A percentile compares a stretch with the other conserved stretches of the same genome.
These are phyloP conservation scores for Mesitornis unicolor DNA, from an alignment of 2,113 vertebrate species.

Conservation along the genomic window DNA sequence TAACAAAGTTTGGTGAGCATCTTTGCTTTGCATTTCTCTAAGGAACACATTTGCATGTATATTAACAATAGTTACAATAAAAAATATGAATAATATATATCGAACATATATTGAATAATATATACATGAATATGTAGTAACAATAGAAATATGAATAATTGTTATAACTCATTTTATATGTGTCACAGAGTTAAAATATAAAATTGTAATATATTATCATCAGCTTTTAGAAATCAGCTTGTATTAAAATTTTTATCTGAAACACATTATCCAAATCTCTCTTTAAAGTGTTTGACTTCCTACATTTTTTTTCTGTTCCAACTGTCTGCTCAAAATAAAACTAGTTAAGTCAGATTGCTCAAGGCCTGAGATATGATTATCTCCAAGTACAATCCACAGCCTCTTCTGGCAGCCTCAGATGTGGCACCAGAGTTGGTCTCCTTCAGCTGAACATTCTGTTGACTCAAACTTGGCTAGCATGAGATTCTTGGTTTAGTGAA, in stretches of 20 bases:
- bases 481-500: background rate
- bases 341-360: background rate
- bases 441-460: background rate
- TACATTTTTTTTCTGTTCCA: background rate
- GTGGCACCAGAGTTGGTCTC: background rate
- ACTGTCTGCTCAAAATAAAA: background rate
- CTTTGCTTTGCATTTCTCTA: background rate
- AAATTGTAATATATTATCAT: background rate
- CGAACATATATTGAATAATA: too few species aligned
- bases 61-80: background rate
- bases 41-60: background rate
- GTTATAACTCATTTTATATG: background rate
- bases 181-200: background rate
- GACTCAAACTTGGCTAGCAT: background rate
- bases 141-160: background rate
- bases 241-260: background rate
- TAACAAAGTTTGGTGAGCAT: background rate
- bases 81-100: too few species aligned
- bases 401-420: background rate
- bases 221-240: background rate
- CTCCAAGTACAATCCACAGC: background rate
- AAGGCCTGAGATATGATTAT: background rate
- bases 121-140: too few species aligned
- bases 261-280: background rate
- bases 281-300: background rate